These are phyloP conservation scores for Auanema sp. DNA, from an alignment of 2,888 invertebrate genomes.

Conservation along the genomic window DNA sequence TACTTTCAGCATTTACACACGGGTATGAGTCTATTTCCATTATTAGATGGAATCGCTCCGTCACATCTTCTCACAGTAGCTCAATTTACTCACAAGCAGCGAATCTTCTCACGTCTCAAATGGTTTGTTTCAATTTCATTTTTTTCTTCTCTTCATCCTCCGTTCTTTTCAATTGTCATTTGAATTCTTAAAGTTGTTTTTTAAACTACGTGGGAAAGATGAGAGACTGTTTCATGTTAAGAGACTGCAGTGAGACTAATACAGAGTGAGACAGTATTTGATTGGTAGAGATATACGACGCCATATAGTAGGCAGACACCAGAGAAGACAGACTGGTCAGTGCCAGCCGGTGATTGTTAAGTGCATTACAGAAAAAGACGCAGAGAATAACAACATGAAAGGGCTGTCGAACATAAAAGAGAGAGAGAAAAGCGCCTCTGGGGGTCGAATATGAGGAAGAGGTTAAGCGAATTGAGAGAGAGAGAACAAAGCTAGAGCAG, in stretches of 20 bases:
- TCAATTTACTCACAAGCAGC: slow-evolving; percentile 39
- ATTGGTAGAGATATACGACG: not conserved
- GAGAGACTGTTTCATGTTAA: slow-evolving; percentile 10
- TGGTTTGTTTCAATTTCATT: slow-evolving; percentile 26
- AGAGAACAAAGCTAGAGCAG: not conserved
- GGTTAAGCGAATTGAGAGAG: slow-evolving; percentile 1
- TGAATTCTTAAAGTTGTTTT: not conserved
- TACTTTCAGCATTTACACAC: slow-evolving; percentile 22
- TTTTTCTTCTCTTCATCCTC: not conserved
- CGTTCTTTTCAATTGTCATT: not conserved
- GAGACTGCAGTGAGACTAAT: slow-evolving; percentile 17
- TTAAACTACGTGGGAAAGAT: not conserved
- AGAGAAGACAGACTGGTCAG: slow-evolving; percentile 6
- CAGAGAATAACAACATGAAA: not conserved
- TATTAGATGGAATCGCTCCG: slow-evolving; percentile 41
- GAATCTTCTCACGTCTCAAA: slow-evolving; percentile 40
- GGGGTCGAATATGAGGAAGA: not conserved
- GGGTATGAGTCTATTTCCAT: slow-evolving; percentile 23
- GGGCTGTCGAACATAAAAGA: not conserved
- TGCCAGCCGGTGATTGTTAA: slow-evolving; percentile 10
- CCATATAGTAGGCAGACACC: not conserved
- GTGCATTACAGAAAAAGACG: not conserved
- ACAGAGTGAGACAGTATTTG: slow-evolving; percentile 10
- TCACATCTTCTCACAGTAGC: slow-evolving; percentile 46
- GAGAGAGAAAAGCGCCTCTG: slow-evolving; percentile 1